Evolutionary conservation across 2,113 vertebrate genomes (phyloP), one percentile per base, ranked within the genome.

Genomic region (Taxidea taxus): DNA sequence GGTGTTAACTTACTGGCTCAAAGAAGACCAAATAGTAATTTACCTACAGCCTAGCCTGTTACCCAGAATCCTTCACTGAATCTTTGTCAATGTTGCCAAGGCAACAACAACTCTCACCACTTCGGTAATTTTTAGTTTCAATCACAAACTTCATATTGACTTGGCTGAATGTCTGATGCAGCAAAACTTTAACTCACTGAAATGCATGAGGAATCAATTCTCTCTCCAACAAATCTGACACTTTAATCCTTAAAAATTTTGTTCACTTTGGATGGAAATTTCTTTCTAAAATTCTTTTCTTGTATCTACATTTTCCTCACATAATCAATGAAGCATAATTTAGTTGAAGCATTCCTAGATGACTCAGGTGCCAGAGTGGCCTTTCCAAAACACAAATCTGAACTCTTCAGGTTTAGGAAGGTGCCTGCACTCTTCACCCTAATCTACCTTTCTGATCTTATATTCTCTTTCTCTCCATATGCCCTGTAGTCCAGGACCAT

Each of bases 1-100:
- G 84, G 90, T 90, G 75, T 96, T 97, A 95, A 95, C 97, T 97
- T 97, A 92, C 95, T 91, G 83, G 74, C 12, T 87, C 78, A 91
- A 84, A 94, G 86, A 83, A 91, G 60, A 96, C 93, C 95, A 96
- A 93, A 94, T 42, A 78, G 51, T 37, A 91, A 87, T 97, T 91
- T 96, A 96, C 93, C 97, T 96, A 85, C 78, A 90, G 83, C 74
- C 23, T 93, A 16, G 56, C 44, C 31, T 58, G 3, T 56, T 91
- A 97, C 95, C 84, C 94, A 97, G 87, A 95, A 84, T 95, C 54
- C 95, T 93, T 72, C 62, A 64, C 47, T 90, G 62, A 29, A 47
- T 62, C 82, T 93, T 91, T 92, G 94, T 93, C 95, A 72, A 37
- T 34, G 77, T 98, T 97, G 62, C 94, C 87, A 92, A 82, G 94